Percentiles rank a stretch among this genome's conserved stretches.
phyloP scores from a whole-genome alignment of 2,113 vertebrate species.

The Chionis minor region DNA sequence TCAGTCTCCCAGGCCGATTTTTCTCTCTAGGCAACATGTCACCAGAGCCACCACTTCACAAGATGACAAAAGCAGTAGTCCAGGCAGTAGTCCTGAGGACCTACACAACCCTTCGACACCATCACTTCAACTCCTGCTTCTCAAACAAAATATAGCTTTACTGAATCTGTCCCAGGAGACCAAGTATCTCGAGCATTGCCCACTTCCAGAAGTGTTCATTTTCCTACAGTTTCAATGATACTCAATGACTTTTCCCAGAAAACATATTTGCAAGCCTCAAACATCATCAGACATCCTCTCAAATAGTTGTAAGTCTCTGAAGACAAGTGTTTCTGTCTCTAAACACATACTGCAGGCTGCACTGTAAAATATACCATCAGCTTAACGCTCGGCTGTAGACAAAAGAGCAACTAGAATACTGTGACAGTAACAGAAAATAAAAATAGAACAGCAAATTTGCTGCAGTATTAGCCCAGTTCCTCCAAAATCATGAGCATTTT shows the following conservation, averaged over 20 bases:
- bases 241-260: not conserved
- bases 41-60: not conserved
- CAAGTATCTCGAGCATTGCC: not conserved
- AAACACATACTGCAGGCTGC: not conserved
- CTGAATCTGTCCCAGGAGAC: not conserved
- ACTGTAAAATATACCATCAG: not conserved
- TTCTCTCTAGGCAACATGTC: not conserved
- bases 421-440: not conserved
- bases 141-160: not conserved
- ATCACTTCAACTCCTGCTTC: not conserved
- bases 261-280: not conserved
- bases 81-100: not conserved
- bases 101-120: not conserved
- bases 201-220: not conserved
- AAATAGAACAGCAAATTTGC: not conserved
- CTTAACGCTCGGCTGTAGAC: not conserved
- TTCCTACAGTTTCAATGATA: not conserved
- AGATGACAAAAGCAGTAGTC: not conserved
- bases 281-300: not conserved
- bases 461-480: not conserved
- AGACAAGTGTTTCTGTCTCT: not conserved
- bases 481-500: not conserved
- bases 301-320: not conserved
- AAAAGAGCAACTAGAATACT: not conserved
- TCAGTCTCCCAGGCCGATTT: rapidly evolving